phyloP scores from a whole-genome alignment of 35 echinoderm and acorn worm species.

The Heliocidaris erythrogramma region DNA sequence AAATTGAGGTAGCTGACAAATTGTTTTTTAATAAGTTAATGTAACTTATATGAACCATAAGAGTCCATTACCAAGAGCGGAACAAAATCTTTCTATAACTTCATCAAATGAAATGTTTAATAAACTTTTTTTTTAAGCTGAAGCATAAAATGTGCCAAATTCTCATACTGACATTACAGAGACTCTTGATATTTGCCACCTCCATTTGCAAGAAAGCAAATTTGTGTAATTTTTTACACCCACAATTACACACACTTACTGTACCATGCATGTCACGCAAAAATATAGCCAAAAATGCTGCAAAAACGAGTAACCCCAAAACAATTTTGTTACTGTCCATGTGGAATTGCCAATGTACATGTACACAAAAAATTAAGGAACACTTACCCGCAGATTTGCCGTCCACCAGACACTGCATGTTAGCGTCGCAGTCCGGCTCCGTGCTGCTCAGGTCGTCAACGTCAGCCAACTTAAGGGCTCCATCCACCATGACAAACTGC shows the following conservation, averaged over 20 bases:
- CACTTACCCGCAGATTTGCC: slow-evolving; percentile 57
- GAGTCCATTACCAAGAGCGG: too few relatives aligned
- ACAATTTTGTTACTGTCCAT: too few relatives aligned
- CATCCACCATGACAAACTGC: slow-evolving; percentile 81
- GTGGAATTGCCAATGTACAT: too few relatives aligned
- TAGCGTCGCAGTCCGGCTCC: slow-evolving; percentile 76
- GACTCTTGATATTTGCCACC: not conserved
- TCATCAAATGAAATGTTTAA: not conserved
- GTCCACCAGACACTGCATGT: slow-evolving; percentile 70
- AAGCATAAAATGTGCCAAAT: too few relatives aligned
- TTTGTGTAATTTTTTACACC: not conserved
- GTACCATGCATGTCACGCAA: too few relatives aligned
- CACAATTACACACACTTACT: too few relatives aligned
- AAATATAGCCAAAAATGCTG: not conserved
- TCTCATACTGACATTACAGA: too few relatives aligned
- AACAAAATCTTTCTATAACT: not conserved
- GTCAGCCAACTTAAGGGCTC: slow-evolving; percentile 78
- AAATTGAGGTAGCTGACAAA: too few relatives aligned
- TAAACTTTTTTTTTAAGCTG: too few relatives aligned
- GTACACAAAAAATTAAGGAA: too few relatives aligned
- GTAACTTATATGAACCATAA: too few relatives aligned
- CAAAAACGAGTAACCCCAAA: not conserved
- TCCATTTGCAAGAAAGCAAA: not conserved
- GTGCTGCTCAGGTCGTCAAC: slow-evolving; percentile 81
- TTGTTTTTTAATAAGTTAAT: too few relatives aligned